Percentiles rank a stretch among this genome's conserved stretches.
phyloP scores from a whole-genome alignment of 35 echinoderm and acorn worm species.

The Ophioderma brevispina region DNA sequence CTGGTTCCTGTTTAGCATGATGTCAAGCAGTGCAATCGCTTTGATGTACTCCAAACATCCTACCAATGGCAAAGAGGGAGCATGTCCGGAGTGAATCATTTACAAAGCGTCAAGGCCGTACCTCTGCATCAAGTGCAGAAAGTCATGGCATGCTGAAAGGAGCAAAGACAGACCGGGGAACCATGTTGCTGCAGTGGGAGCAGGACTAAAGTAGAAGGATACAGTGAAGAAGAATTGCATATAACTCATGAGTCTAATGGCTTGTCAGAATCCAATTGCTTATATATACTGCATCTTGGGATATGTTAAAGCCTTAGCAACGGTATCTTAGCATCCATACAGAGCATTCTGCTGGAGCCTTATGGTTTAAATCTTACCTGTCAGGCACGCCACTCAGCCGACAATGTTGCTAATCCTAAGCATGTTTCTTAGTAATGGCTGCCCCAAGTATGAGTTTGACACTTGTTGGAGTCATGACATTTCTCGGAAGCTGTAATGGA shows the following conservation, averaged over 20 bases:
- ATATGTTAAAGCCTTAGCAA: constrained; percentile 90
- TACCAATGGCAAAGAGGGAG: constrained; percentile 73
- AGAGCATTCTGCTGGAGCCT: constrained; percentile 78
- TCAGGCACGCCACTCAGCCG: constrained; percentile 72
- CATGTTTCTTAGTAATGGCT: constrained; percentile 84
- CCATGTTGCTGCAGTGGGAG: not conserved
- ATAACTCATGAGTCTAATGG: not conserved
- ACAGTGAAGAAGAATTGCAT: not conserved
- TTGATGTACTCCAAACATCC: constrained; percentile 64
- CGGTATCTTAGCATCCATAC: constrained; percentile 90
- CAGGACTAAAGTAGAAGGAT: not conserved
- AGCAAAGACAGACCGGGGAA: constrained; percentile 16
- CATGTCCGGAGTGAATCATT: constrained; percentile 17
- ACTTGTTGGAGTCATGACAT: constrained; percentile 53
- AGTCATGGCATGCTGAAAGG: constrained; percentile 44
- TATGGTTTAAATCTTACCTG: constrained; percentile 83
- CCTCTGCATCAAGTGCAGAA: not conserved
- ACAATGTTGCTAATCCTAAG: constrained; percentile 90
- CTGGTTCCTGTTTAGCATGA: constrained; percentile 73
- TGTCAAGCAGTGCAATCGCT: constrained; percentile 44
- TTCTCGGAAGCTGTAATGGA: constrained; percentile 53
- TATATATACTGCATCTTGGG: constrained; percentile 69
- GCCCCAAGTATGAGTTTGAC: constrained; percentile 58
- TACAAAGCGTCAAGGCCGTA: not conserved
- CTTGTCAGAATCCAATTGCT: not conserved